Evolutionary conservation across 2,113 vertebrate genomes (phyloP).

Genomic region (Pongo pygmaeus): DNA sequence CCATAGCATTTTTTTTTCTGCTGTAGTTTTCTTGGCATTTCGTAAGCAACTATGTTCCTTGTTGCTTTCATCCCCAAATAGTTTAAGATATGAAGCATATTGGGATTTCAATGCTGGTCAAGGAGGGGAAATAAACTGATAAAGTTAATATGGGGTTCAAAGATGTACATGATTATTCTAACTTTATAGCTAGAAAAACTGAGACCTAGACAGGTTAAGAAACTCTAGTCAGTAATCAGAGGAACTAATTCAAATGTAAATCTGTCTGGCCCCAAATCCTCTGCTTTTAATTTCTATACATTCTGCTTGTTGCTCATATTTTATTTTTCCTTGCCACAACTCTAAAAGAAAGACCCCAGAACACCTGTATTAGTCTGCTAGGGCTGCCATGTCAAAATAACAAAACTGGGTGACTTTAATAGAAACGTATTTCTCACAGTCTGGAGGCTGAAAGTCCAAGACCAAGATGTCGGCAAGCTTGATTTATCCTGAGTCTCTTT

Average conservation of each 20-base stretch:
- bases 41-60: neutral
- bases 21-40: neutral
- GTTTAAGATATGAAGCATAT: neutral
- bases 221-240: neutral
- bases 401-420: neutral
- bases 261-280: neutral
- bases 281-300: neutral
- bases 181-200: neutral
- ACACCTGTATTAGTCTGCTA: neutral
- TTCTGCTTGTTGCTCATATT: neutral
- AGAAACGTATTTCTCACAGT: neutral
- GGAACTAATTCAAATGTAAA: neutral
- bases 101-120: neutral
- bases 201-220: neutral
- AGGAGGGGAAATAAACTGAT: neutral
- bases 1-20: neutral
- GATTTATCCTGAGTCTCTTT: neutral
- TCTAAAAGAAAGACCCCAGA: neutral
- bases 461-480: neutral
- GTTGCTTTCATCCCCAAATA: neutral
- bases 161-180: neutral
- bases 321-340: neutral
- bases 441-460: neutral
- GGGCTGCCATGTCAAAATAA: neutral
- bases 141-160: neutral